Evolutionary conservation across 2,888 invertebrate species (phyloP).

Genomic region (Epirrhoe tristata): DNA sequence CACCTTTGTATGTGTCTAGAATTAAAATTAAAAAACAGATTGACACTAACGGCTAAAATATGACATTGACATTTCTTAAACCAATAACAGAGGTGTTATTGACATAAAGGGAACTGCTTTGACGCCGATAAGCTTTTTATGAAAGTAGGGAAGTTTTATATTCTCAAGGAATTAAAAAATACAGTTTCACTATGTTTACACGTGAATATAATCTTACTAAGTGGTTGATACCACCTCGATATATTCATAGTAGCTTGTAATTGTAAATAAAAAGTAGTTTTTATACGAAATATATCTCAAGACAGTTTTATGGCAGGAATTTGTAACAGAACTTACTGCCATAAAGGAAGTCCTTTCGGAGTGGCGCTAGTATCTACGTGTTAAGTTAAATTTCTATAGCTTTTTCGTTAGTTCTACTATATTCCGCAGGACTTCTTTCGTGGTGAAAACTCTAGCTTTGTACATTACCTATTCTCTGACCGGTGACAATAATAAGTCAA

Average conservation of each 20-base stretch:
- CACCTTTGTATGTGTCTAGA: constrained; percentile 17
- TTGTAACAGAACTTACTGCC: too few species aligned
- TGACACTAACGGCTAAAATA: neutral
- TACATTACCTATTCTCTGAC: constrained; percentile 19
- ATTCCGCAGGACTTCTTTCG: too few species aligned
- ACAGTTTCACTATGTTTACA: too few species aligned
- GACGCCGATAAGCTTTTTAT: neutral
- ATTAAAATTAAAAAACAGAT: too few species aligned
- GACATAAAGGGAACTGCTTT: neutral
- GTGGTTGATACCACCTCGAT: constrained; percentile 4
- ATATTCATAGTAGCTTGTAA: neutral
- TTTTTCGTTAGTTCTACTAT: too few species aligned
- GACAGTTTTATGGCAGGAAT: constrained; percentile 13
- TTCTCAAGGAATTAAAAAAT: neutral
- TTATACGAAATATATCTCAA: constrained; percentile 2
- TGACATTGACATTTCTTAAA: neutral
- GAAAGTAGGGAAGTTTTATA: neutral
- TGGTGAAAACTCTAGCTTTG: neutral
- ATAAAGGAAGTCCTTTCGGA: too few species aligned
- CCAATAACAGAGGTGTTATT: too few species aligned
- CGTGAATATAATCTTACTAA: too few species aligned
- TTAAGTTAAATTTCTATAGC: too few species aligned
- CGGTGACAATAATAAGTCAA: constrained; percentile 70
- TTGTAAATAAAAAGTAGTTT: constrained; percentile 7
- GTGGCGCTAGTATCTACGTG: too few species aligned